Base-by-base conservation (phyloP, 2,113 vertebrate species). In the Pheucticus melanocephalus region DNA sequence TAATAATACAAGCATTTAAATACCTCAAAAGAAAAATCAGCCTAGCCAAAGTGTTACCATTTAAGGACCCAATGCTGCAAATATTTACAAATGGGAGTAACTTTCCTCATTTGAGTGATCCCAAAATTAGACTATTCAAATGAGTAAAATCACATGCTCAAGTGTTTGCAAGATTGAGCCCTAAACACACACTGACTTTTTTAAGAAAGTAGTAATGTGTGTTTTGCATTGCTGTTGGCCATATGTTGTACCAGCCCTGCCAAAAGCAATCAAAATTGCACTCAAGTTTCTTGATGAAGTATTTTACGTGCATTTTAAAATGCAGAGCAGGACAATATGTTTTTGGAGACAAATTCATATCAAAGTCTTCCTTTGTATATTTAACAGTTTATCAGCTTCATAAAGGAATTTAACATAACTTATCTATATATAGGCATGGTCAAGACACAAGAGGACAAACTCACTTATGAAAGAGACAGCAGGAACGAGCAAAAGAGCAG, bases 201-300 rank as follows among this genome's bases (percentile, higher is more conserved):
- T n/a, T 30, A 88, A 90, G 81, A 93, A 94, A 88, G 77, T 90
- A 59, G 75, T 94, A 86, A 80, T 75, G 80, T 88, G 81, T 92
- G 59, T 60, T 87, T 91, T 90, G 91, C 73, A 35, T 87, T 94
- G 97, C 97, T 97, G 93, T 83, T 92, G 82, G 90, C 97, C 97
- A 97, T 92, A 97, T 97, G 95, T 94, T 96, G 80, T 76, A 98
- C 94, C 80, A 96, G 86, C 51, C 88, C 83, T 95, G 92, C 92
- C 96, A 97, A 96, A 96, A 93, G 94, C 88, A 97, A 97, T 92
- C 94, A 95, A 97, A 97, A 97, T 82, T 84, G 90, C 92, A 97
- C 91, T 97, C 94, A 47, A 92, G 90, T 83, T 97, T 97, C 95
- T 92, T 48, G 11, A 95, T 81, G 94, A 97, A 98, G 94, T 73